phyloP scores from a whole-genome alignment of 2,113 vertebrate genomes.

The Oceanodroma tethys region DNA sequence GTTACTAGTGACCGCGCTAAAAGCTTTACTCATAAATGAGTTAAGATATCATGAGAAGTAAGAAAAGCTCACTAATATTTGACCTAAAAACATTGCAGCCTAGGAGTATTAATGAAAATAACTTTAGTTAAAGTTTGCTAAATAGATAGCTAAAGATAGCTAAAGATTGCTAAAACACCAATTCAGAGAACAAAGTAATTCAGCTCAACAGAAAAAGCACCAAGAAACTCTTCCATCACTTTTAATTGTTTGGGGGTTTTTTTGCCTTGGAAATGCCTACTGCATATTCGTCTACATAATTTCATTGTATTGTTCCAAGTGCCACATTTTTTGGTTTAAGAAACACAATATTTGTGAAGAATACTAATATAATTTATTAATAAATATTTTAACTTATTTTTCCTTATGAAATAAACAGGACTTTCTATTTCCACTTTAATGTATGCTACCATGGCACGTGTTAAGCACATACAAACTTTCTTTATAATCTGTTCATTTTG shows the following conservation, averaged over 20 bases:
- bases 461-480: background rate
- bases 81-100: background rate
- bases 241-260: background rate
- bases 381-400: background rate
- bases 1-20: background rate
- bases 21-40: background rate
- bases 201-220: background rate
- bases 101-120: background rate
- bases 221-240: background rate
- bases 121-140: background rate
- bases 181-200: background rate
- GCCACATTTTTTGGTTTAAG: background rate
- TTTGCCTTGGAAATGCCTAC: background rate
- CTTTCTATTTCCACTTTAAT: background rate
- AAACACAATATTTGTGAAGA: background rate
- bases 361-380: background rate
- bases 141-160: background rate
- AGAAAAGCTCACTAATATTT: background rate
- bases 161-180: background rate
- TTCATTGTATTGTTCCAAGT: background rate
- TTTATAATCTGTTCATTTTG: background rate
- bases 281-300: background rate
- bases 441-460: background rate
- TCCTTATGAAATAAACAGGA: background rate
- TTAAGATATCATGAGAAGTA: background rate